phyloP scores from a whole-genome alignment of 1,140 invertebrate genomes.

The Rhagoletis pomonella region DNA sequence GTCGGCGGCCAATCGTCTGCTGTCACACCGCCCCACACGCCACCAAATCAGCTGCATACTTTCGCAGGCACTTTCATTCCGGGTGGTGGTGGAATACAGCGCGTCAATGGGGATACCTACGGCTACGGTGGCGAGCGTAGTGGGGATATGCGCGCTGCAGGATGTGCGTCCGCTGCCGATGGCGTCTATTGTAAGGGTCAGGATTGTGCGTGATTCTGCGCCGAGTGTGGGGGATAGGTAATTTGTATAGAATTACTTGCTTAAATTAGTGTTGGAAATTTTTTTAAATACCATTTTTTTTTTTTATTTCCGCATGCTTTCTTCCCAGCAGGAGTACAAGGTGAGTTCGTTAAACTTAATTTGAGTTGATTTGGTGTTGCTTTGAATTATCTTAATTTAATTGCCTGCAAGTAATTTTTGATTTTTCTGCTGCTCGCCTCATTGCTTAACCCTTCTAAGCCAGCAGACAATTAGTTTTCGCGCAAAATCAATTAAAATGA shows the following conservation, averaged over 20 bases:
- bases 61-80: not conserved
- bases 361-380: not conserved
- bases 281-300: constrained; percentile 59
- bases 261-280: not conserved
- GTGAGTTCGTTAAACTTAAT: not conserved
- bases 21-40: constrained; percentile 43
- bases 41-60: constrained; percentile 10
- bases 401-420: constrained; percentile 43
- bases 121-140: not conserved
- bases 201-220: constrained; percentile 48
- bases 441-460: constrained; percentile 38
- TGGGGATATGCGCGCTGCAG: not conserved
- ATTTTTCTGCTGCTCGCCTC: not conserved
- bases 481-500: constrained; percentile 52
- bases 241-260: not conserved
- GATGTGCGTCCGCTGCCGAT: constrained; percentile 28
- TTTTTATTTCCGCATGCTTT: constrained; percentile 35
- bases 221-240: constrained; percentile 35
- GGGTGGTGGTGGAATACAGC: not conserved
- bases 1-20: not conserved
- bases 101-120: not conserved
- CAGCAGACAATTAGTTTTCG: constrained; percentile 30
- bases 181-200: constrained; percentile 35
- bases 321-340: constrained; percentile 17
- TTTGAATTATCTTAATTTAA: constrained; percentile 8